phyloP scores from a whole-genome alignment of 2,888 invertebrate species.

The Drosophila prolongata region DNA sequence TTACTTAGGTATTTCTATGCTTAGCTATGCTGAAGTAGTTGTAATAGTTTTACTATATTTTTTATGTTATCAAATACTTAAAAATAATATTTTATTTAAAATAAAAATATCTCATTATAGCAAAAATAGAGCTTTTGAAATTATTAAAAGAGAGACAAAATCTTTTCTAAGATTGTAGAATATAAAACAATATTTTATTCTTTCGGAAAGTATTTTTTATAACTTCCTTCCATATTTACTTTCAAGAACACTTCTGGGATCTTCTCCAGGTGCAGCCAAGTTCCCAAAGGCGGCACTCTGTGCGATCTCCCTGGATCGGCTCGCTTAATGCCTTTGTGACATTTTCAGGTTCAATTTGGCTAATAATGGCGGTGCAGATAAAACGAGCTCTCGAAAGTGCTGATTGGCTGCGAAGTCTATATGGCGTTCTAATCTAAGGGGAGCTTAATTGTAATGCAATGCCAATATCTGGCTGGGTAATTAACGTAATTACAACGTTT shows the following conservation, averaged over 20 bases:
- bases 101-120: too few relatives aligned
- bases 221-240: not conserved
- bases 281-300: conserved; percentile 14
- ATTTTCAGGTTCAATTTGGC: conserved; percentile 70
- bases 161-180: too few relatives aligned
- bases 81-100: too few relatives aligned
- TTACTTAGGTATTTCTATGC: too few relatives aligned
- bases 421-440: conserved; percentile 19
- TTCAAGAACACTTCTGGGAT: conserved; percentile 10
- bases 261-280: conserved; percentile 11
- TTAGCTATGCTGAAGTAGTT: too few relatives aligned
- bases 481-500: conserved; percentile 35
- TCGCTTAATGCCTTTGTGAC: conserved; percentile 73
- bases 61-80: too few relatives aligned
- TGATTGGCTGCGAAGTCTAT: conserved; percentile 37
- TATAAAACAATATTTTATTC: not conserved
- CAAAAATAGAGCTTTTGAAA: too few relatives aligned
- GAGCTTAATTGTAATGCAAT: conserved; percentile 12
- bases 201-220: not conserved
- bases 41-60: too few relatives aligned
- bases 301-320: conserved; percentile 23
- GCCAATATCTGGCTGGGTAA: conserved; percentile 17
- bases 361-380: conserved; percentile 68
- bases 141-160: too few relatives aligned
- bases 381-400: conserved; percentile 42